Conservation (phyloP, 2,113 vertebrate genomes). For the Bagarius yarrelli region DNA sequence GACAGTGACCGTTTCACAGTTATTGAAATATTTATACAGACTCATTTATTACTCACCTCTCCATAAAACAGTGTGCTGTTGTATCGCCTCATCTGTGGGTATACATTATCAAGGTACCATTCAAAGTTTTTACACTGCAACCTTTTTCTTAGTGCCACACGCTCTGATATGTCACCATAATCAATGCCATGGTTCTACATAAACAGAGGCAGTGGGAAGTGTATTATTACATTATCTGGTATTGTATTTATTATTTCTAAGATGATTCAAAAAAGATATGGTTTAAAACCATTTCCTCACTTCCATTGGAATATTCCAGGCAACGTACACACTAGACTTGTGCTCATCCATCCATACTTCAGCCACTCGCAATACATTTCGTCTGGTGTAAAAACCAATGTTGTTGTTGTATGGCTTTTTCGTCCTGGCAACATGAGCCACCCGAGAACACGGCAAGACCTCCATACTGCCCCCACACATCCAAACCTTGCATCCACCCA, state of each 20-base stretch:
- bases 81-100: slow-evolving; percentile 96
- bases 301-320: slow-evolving; percentile 95
- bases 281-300: slow-evolving; percentile 61
- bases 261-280: neutral
- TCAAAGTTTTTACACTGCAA: slow-evolving; percentile 94
- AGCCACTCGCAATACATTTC: slow-evolving; percentile 90
- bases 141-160: slow-evolving; percentile 82
- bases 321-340: slow-evolving; percentile 93
- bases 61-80: slow-evolving; percentile 92
- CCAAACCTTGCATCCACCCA: slow-evolving; percentile 80
- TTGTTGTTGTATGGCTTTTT: slow-evolving; percentile 96
- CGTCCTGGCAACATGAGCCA: slow-evolving; percentile 91
- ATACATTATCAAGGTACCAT: slow-evolving; percentile 98
- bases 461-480: slow-evolving; percentile 98
- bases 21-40: neutral
- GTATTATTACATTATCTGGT: neutral
- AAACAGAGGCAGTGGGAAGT: slow-evolving; percentile 29
- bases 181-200: slow-evolving; percentile 93
- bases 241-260: neutral
- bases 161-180: slow-evolving; percentile 89
- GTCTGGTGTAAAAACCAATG: slow-evolving; percentile 91
- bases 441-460: slow-evolving; percentile 92
- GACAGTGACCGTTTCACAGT: neutral
- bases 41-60: slow-evolving; percentile 76
- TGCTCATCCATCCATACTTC: slow-evolving; percentile 98